Base-by-base conservation (phyloP, 2,113 vertebrate genomes). In the Dasyprocta punctata region DNA sequence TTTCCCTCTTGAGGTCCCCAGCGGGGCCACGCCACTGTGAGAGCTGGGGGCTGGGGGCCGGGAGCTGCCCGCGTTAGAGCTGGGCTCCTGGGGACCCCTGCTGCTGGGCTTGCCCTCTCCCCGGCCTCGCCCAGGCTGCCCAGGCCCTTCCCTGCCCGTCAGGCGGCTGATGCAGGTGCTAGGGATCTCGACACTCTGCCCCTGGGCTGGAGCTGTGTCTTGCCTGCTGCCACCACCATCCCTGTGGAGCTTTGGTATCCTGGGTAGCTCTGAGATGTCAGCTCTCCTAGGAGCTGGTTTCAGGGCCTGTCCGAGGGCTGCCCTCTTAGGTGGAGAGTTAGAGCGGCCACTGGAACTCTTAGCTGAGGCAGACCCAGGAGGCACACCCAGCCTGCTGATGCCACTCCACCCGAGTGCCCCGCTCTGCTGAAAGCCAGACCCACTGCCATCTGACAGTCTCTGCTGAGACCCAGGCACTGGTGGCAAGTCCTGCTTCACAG, bases 191-290 rank as follows among this genome's bases (percentile, higher is more conserved):
- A 93, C 97, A 10, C 61, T 97, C 93, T 96, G 98, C 90, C 94
- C 98, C 1, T 69, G 93, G 1, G 94, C 1, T 0, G 98, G 92
- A 77, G 97, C 97, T 0, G 93, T 61, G 41, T 96, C 98, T 20
- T 33, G 96, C n/a, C 97, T 87, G 82, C 93, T 67, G 41, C 95
- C 87, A 44, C 63, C 2, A 17, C 94, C 78, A 44, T 99, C 99
- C 92, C 98, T 99, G 98, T 99, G 99, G 97, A 99, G 99, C 99
- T 99, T 99, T 98, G 99, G 99, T 99, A 99, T 99, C 97, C 99
- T 98, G 77, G 99, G 99, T 73, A 99, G 99, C 94, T 99, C 99
- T 0, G 99, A 99, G 94, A 99, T 98, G 86, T 99, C 99, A 12
- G 99, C 89, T 91, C 98, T 98, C 99, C 98, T 95, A 60, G 97